Conservation (phyloP, 2,113 vertebrate genomes). For the Aspiorhynchus laticeps region DNA sequence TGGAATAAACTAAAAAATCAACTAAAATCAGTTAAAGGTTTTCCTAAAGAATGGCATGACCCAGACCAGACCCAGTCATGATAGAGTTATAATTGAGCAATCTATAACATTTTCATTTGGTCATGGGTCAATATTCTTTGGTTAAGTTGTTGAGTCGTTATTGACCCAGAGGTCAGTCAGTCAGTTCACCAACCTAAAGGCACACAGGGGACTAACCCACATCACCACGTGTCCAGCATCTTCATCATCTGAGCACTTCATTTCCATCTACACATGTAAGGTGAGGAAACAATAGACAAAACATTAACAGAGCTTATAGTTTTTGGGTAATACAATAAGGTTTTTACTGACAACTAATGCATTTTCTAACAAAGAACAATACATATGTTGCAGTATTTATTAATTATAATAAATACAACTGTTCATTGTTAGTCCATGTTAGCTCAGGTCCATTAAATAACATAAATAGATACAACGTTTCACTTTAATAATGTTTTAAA, state of each 20-base stretch:
- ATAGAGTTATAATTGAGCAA: background rate
- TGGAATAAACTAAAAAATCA: background rate
- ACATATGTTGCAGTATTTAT: too few relatives aligned
- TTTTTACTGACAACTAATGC: too few relatives aligned
- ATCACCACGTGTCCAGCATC: background rate
- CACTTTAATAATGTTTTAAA: too few relatives aligned
- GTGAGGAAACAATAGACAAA: background rate
- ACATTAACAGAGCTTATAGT: background rate
- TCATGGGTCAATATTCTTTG: background rate
- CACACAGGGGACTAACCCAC: background rate
- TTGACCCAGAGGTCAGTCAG: conserved; percentile 4
- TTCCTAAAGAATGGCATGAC: background rate
- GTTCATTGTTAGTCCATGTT: too few relatives aligned
- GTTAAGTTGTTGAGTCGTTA: conserved; percentile 18
- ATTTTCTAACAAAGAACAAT: too few relatives aligned
- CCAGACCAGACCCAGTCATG: too few relatives aligned
- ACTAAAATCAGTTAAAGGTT: background rate
- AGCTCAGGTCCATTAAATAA: too few relatives aligned
- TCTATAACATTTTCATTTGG: conserved; percentile 7
- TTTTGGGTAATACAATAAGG: background rate
- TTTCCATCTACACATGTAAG: too few relatives aligned
- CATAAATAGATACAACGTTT: too few relatives aligned
- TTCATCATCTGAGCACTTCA: background rate
- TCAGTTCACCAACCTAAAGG: background rate
- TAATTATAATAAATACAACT: too few relatives aligned